Evolutionary conservation across 2,888 invertebrate genomes (phyloP).

Genomic region (Torymus texanus): DNA sequence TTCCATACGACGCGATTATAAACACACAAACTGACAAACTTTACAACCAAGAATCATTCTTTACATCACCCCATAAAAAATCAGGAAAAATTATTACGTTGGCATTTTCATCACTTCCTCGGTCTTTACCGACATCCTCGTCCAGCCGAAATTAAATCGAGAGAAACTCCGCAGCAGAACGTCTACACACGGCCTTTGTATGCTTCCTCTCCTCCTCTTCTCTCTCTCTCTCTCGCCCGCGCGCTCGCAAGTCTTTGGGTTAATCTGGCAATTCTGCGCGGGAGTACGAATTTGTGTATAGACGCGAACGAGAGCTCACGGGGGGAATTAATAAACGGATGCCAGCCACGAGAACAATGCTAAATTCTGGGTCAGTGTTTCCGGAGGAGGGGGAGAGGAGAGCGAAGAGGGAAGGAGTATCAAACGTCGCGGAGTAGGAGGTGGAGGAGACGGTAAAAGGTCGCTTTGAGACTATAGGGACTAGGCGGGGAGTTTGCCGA

Average conservation of each 20-base stretch:
- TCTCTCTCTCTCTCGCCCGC: background rate
- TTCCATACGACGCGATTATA: no score
- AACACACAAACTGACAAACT: no score
- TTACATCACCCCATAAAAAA: no score
- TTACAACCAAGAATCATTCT: no score
- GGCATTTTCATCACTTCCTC: constrained; percentile 28
- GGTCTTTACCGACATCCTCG: background rate
- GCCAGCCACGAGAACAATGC: constrained; percentile 38
- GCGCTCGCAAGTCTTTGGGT: background rate
- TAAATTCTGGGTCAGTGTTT: constrained; percentile 39
- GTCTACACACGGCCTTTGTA: no score
- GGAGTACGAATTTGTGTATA: constrained; percentile 20
- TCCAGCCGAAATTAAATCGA: constrained; percentile 35
- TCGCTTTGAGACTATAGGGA: background rate
- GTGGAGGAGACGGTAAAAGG: no score
- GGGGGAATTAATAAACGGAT: constrained; percentile 44
- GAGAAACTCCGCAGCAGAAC: background rate
- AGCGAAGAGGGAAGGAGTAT: no score
- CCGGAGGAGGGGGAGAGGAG: no score
- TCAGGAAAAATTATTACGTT: background rate
- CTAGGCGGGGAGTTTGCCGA: background rate
- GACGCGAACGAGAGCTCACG: background rate
- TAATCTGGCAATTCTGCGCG: constrained; percentile 27
- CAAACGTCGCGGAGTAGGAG: no score
- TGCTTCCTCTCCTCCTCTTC: no score